A percentile compares a stretch with the other conserved stretches of the same genome.
phyloP scores from a whole-genome alignment of 2,113 vertebrate genomes.

The Notarius lentiginosus region DNA sequence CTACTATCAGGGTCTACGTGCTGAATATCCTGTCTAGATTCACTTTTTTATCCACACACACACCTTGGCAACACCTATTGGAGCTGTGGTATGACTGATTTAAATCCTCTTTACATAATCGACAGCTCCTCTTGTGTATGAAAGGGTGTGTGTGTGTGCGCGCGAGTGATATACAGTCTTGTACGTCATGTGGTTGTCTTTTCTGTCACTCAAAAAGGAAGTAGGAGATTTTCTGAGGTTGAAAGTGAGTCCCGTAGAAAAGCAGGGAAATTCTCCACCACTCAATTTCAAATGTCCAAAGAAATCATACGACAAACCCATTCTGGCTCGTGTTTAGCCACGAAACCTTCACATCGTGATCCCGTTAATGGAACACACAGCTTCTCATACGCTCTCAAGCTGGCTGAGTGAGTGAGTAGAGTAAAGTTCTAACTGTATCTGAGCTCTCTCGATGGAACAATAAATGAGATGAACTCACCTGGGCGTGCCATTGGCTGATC shows the following conservation, averaged over 20 bases:
- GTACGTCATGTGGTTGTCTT: not conserved
- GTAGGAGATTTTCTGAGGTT: not conserved
- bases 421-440: not conserved
- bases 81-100: not conserved
- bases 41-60: slow-evolving; percentile 10
- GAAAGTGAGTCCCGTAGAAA: not conserved
- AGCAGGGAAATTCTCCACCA: not conserved
- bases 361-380: not conserved
- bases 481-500: slow-evolving; percentile 80
- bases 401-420: not conserved
- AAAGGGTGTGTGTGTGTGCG: not conserved
- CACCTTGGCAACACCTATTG: not conserved
- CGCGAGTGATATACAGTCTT: no score
- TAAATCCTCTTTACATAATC: not conserved
- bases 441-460: not conserved
- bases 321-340: not conserved
- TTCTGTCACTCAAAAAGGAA: slow-evolving; percentile 9
- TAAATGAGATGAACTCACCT: slow-evolving; percentile 76
- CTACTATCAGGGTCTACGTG: slow-evolving; percentile 1
- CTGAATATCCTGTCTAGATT: slow-evolving; percentile 16
- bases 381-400: not conserved
- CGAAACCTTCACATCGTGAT: not conserved
- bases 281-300: not conserved
- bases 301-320: not conserved
- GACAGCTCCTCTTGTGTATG: not conserved